phyloP scores from a whole-genome alignment of 2,797 vertebrate species.

The Eleutherodactylus coqui region DNA sequence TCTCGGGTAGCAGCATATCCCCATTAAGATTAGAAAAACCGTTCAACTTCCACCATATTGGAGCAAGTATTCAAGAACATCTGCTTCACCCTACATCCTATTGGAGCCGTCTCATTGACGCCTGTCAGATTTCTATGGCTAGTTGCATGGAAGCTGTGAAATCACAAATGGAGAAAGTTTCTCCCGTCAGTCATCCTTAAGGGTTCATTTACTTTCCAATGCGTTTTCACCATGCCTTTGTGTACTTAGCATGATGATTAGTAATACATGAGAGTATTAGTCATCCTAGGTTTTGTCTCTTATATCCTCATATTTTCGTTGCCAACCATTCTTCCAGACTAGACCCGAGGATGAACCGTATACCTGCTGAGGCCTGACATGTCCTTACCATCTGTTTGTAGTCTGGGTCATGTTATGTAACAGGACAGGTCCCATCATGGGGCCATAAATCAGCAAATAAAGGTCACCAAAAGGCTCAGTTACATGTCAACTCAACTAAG shows the following conservation, averaged over 20 bases:
- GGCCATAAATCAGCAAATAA: conserved; percentile 21
- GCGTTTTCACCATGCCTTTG: neutral
- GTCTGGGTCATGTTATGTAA: conserved; percentile 46
- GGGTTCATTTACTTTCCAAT: too few relatives aligned
- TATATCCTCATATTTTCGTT: neutral
- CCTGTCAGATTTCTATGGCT: neutral
- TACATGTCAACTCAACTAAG: neutral
- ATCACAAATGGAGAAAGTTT: neutral
- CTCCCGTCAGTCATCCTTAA: neutral
- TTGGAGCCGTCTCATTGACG: neutral
- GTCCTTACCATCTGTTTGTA: neutral
- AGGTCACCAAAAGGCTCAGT: conserved; percentile 11
- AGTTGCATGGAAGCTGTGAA: neutral
- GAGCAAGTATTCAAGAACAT: too few relatives aligned
- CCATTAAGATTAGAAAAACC: too few relatives aligned
- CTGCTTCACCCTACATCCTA: neutral
- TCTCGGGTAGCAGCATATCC: too few relatives aligned
- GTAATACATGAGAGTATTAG: neutral
- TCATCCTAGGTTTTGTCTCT: conserved; percentile 2
- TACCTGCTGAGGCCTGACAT: conserved; percentile 34
- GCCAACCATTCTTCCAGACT: neutral
- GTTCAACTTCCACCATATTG: neutral
- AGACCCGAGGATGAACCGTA: conserved; percentile 11
- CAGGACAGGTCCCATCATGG: conserved; percentile 36
- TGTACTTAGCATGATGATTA: neutral